These are phyloP conservation scores for Aegotheles bennettii DNA, from an alignment of 2,113 vertebrate species.

Conservation along the genomic window DNA sequence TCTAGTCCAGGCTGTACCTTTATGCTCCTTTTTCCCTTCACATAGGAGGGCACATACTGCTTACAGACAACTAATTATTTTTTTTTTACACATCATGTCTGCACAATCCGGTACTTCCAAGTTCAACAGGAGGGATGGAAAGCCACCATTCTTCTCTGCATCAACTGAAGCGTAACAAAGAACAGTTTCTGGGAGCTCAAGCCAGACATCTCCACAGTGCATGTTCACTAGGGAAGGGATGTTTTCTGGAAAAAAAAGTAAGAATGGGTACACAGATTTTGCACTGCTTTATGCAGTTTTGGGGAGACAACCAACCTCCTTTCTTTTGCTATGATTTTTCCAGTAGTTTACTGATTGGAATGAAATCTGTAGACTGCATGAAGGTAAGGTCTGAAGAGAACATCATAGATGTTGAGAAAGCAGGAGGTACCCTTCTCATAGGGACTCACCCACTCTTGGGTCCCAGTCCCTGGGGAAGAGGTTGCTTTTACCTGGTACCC, in stretches of 20 bases:
- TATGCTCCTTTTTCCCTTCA: neutral
- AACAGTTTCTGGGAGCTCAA: neutral
- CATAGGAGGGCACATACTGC: neutral
- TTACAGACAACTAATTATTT: neutral
- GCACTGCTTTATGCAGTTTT: neutral
- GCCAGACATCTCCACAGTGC: neutral
- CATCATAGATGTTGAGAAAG: neutral
- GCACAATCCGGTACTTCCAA: neutral
- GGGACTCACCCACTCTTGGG: neutral
- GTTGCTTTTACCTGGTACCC: neutral
- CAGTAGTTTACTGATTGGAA: neutral
- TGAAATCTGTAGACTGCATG: neutral
- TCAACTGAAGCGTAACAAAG: neutral
- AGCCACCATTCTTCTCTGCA: neutral
- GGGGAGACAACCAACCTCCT: neutral
- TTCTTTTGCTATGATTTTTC: neutral
- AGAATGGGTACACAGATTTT: neutral
- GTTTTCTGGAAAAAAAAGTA: neutral
- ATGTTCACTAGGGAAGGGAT: neutral
- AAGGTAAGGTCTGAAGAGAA: neutral
- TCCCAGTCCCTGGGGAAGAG: neutral
- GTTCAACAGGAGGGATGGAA: neutral
- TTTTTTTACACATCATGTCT: neutral
- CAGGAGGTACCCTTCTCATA: neutral
- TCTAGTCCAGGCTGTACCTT: neutral